Evolutionary conservation across 1,140 invertebrate genomes (phyloP).

Genomic region (Drosophila persimilis): DNA sequence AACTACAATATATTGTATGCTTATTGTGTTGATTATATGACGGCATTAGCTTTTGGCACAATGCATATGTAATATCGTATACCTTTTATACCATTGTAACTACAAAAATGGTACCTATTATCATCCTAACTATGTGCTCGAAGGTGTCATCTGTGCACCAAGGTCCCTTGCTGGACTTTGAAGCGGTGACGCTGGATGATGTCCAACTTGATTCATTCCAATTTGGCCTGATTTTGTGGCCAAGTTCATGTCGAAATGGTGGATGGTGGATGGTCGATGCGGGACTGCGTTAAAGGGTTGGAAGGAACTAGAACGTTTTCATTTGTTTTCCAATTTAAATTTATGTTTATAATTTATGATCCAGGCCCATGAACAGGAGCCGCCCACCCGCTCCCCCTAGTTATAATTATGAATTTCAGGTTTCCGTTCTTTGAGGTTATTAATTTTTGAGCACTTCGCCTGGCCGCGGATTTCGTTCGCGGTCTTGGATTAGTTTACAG

Average conservation of each 20-base stretch:
- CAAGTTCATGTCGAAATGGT: slow-evolving; percentile 1
- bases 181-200: neutral
- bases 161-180: slow-evolving; percentile 4
- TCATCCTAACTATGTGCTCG: no score
- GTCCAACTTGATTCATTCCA: slow-evolving; percentile 1
- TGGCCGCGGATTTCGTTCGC: slow-evolving; percentile 52
- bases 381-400: neutral
- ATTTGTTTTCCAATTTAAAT: slow-evolving; percentile 81
- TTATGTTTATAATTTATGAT: slow-evolving; percentile 78
- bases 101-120: no score
- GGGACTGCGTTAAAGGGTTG: neutral
- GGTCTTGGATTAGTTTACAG: slow-evolving; percentile 67
- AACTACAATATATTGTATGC: no score
- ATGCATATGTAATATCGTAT: no score
- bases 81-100: no score
- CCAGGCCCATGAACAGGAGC: neutral
- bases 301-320: slow-evolving; percentile 49
- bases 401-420: slow-evolving; percentile 65
- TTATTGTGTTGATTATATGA: no score
- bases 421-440: slow-evolving; percentile 55
- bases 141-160: neutral
- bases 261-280: neutral
- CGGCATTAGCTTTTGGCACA: no score
- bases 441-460: slow-evolving; percentile 70
- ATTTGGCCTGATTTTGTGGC: slow-evolving; percentile 14